Base-by-base conservation (phyloP, 2,888 invertebrate species). In the Anoplius nigerrimus region DNA sequence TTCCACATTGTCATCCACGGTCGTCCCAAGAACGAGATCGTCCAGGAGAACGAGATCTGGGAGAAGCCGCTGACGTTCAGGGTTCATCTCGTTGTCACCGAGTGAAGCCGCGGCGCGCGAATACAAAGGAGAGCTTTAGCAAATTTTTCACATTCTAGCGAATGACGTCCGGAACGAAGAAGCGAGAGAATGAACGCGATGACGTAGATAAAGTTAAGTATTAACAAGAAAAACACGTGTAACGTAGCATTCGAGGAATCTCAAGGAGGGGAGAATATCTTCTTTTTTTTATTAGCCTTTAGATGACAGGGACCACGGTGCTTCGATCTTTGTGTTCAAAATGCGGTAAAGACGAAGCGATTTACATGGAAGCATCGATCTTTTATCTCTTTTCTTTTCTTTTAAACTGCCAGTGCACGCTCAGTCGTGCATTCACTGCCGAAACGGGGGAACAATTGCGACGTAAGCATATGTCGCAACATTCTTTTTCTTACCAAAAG, bases 1-100 rank as follows among this genome's bases (percentile, higher is more conserved):
- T 93, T 92, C 84, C 89, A 91, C 53, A 80, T 93, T 65, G 89
- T 91, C 55, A 91, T 93, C n/a, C 90, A 91, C 58, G 92, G 92
- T 42, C 84, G 84, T 67, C 88, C 90, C 0, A 81, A 79, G 5
- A 81, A 86, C 45, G 79, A 76, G 18, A 78, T 81, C 27, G 72
- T 79, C 46, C 78, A 75, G 48, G 87, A 88, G 58, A 89, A 90
- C 69, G 88, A 89, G 66, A 83, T 89, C 55, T 91, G 90, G 88
- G 91, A 91, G 76, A 91, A 91, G 84, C 91, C 91, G 15, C 83
- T 92, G 43, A 90, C 89, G 56, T 87, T 92, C 75, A 89, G 89
- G 83, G 87, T 92, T 67, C 89, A 90, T 78, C 86, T 92, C 66
- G 86, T 90, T 75, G 91, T 91, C 69, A 89, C 89, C 51, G 90